Percentiles rank a stretch among this genome's conserved stretches.
Evolutionary conservation across 2,888 invertebrate species (phyloP).

Genomic region (Plebejus argus): DNA sequence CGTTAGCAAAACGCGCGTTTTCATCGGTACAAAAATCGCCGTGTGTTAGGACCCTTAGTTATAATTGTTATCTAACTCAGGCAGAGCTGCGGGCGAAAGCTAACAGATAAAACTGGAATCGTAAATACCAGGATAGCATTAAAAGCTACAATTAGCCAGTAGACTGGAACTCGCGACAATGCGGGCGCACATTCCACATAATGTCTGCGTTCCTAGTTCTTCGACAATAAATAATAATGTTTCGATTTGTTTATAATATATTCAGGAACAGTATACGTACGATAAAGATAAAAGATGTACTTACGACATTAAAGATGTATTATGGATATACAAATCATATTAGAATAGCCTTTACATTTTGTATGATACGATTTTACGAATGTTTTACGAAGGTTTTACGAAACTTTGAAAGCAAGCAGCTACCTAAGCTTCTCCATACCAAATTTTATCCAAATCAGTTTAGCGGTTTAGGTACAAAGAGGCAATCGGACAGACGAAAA

Average conservation of each 20-base stretch:
- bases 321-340: no score
- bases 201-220: background rate
- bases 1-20: background rate
- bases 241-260: background rate
- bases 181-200: slow-evolving; percentile 39
- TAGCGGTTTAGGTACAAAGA: no score
- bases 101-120: background rate
- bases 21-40: no score
- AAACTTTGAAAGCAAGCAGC: no score
- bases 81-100: background rate
- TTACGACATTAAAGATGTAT: no score
- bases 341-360: no score
- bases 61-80: background rate
- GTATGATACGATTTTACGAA: no score
- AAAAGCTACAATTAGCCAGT: slow-evolving; percentile 12
- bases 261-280: no score
- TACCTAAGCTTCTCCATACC: no score
- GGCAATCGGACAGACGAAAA: background rate
- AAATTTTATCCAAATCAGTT: no score
- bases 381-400: no score
- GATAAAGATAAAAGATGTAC: no score
- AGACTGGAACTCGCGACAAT: slow-evolving; percentile 23
- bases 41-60: background rate
- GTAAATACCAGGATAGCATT: slow-evolving; percentile 3
- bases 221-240: background rate